Evolutionary conservation across 2,888 invertebrate species (phyloP), one percentile per base, ranked within the genome.

Genomic region (Cactoblastis cactorum): DNA sequence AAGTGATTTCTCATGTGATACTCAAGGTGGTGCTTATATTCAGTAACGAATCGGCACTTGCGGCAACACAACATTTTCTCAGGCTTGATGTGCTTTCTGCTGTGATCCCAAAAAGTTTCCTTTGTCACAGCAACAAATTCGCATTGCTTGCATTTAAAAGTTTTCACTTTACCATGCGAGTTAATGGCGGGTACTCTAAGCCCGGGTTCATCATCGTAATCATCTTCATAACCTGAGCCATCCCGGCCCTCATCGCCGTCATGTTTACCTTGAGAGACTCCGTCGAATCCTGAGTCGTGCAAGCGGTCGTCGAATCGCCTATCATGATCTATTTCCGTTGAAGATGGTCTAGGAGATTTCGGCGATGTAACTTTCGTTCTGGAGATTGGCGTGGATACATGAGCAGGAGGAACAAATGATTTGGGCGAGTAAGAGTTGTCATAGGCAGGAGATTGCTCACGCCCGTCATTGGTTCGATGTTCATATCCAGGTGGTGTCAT

Each of bases 1-100:
- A 94, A 92, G 81, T 99, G 99, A 77, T 98, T 98, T 38, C 97
- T 92, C 76, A 98, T 92, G 77, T 98, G 99, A 71, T 99, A 99
- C 76, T 99, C 98, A 53, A 99, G 86, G 66, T 99, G 99, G 76
- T 99, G 99, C 72, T 99, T 99, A 90, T 97, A 97, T 77, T 99
- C 98, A 0, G 99, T 99, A 2, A 98, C 98, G 71, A 99, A 99
- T 0, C 97, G 96, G 73, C 99, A 99, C 68, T 95, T 94, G 3
- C 95, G 94, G 71, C 99, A 99, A 54, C 93, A 93, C 22, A 99
- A 89, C 63, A 96, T 92, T 74, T 98, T 98, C 64, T 99, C 98
- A 0, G 94, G 93, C 67, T 97, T 97, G 68, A 99, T 98, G 86
- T 99, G 99, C 15, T 92, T 91, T 50, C 94, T 93, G 18, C 94